These are phyloP conservation scores for mouse (Mus musculus) DNA, from an alignment of 2,113 vertebrate genomes.

Conservation along the genomic window DNA sequence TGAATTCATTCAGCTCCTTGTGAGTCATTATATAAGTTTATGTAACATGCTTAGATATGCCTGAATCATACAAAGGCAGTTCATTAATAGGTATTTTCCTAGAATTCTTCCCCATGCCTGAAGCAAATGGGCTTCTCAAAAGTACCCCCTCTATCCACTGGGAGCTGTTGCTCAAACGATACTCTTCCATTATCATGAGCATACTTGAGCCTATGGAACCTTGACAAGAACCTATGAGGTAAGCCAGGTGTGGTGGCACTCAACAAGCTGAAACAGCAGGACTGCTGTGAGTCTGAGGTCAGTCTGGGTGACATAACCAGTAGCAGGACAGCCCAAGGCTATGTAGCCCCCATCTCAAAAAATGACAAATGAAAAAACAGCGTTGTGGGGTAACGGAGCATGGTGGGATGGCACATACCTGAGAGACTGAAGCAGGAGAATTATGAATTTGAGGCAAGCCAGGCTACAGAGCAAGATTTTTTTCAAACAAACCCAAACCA, in stretches of 20 bases:
- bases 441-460: background rate
- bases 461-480: background rate
- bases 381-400: background rate
- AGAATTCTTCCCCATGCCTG: background rate
- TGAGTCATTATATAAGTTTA: conserved; percentile 2
- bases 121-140: conserved; percentile 33
- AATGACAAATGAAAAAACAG: background rate
- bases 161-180: background rate
- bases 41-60: conserved; percentile 6
- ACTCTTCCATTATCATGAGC: background rate
- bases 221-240: conserved; percentile 5
- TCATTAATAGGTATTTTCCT: conserved; percentile 42
- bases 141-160: background rate
- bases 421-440: background rate
- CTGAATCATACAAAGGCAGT: conserved; percentile 47
- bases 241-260: background rate
- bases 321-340: background rate
- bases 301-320: background rate
- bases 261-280: background rate
- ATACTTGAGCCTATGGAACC: conserved; percentile 28
- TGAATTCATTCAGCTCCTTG: background rate
- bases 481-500: background rate
- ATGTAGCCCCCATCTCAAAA: background rate
- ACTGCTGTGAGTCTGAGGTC: background rate
- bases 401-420: background rate